Conservation (phyloP, 2,888 invertebrate genomes). For the Andrena dorsata region DNA sequence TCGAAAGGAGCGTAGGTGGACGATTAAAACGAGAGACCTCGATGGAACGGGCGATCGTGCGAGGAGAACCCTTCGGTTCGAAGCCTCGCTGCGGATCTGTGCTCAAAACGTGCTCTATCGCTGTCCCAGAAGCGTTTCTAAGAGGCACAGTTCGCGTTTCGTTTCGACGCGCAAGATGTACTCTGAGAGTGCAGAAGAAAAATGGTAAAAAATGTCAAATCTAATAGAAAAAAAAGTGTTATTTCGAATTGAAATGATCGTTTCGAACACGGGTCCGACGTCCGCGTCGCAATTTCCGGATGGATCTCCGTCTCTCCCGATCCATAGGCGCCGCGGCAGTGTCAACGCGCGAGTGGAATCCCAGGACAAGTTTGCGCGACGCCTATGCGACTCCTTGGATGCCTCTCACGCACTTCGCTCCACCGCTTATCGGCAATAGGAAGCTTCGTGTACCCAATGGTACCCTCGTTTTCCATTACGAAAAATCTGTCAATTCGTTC, state of each 20-base stretch:
- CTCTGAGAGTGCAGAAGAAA: not conserved
- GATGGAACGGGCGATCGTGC: not conserved
- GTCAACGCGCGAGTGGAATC: not conserved
- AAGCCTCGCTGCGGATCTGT: constrained; percentile 42
- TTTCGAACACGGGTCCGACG: constrained; percentile 52
- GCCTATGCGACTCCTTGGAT: constrained; percentile 65
- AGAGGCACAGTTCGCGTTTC: constrained; percentile 50
- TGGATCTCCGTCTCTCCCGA: constrained; percentile 60
- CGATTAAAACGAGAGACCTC: not conserved
- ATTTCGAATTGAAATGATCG: constrained; percentile 28
- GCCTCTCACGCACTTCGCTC: constrained; percentile 49
- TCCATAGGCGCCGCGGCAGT: constrained; percentile 61
- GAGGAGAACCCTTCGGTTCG: constrained; percentile 31
- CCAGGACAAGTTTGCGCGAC: constrained; percentile 39
- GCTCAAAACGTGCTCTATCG: constrained; percentile 37
- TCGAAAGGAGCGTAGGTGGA: not conserved
- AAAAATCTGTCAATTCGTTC: not conserved
- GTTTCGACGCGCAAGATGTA: constrained; percentile 26
- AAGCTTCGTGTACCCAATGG: constrained; percentile 65
- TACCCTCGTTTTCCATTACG: constrained; percentile 18
- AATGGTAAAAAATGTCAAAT: not conserved
- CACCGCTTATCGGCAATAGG: constrained; percentile 60
- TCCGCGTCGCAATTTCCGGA: constrained; percentile 6
- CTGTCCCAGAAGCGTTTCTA: constrained; percentile 55
- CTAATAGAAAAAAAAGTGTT: not conserved